phyloP scores from a whole-genome alignment of 2,888 invertebrate genomes.

The Homarus gammarus region DNA sequence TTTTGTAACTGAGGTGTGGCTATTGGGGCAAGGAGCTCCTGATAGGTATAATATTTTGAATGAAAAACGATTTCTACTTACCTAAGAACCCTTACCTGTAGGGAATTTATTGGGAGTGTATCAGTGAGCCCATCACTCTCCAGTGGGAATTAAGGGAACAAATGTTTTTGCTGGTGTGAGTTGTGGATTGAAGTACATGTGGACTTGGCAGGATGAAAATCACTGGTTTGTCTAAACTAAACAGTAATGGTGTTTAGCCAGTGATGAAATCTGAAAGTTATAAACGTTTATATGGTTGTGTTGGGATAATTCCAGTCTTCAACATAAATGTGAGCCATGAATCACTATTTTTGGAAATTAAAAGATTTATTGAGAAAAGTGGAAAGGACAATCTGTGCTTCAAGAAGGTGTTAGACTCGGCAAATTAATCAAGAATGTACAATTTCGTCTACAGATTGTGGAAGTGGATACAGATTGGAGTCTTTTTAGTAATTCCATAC shows the following conservation, averaged over 20 bases:
- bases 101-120: neutral
- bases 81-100: neutral
- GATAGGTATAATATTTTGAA: slow-evolving; percentile 38
- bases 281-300: neutral
- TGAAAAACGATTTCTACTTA: slow-evolving; percentile 42
- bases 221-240: neutral
- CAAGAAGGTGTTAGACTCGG: neutral
- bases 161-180: slow-evolving; percentile 6
- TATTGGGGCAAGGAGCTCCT: slow-evolving; percentile 21
- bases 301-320: neutral
- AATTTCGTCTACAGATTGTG: slow-evolving; percentile 19
- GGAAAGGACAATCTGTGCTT: neutral
- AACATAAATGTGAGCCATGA: neutral
- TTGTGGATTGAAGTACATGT: slow-evolving; percentile 1
- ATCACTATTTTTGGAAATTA: slow-evolving; percentile 3
- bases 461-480: slow-evolving; percentile 2
- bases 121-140: slow-evolving; percentile 5
- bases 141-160: slow-evolving; percentile 6
- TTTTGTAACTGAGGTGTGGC: slow-evolving; percentile 39
- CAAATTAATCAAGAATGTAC: slow-evolving; percentile 1
- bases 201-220: slow-evolving; percentile 7
- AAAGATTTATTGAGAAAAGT: neutral
- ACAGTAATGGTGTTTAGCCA: neutral
- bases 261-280: neutral
- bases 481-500: slow-evolving; percentile 9